Evolutionary conservation across 2,888 invertebrate genomes (phyloP).

Genomic region (Drosophila parthenogenetica): DNA sequence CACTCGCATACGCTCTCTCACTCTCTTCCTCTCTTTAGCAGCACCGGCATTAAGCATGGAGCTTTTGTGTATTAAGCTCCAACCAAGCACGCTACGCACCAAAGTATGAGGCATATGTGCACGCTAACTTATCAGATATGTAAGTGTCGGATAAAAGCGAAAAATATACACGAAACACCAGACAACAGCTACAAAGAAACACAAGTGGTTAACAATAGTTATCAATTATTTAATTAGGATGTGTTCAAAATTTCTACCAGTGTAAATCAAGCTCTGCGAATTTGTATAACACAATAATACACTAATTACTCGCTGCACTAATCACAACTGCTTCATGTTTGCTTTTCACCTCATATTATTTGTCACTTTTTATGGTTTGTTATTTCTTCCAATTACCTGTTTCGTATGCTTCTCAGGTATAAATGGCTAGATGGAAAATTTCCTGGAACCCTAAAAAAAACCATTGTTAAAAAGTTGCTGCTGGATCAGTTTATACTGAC

Average conservation of each 20-base stretch:
- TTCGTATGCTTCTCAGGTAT: conserved; percentile 88
- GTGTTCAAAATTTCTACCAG: too few species aligned
- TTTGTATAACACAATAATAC: conserved; percentile 25
- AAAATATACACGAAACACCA: conserved; percentile 17
- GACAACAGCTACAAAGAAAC: conserved; percentile 20
- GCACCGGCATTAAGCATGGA: conserved; percentile 64
- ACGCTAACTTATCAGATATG: conserved; percentile 51
- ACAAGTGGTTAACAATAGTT: neutral
- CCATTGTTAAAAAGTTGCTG: conserved; percentile 89
- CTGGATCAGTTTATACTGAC: conserved; percentile 92
- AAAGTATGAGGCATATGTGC: conserved; percentile 62
- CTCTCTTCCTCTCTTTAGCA: conserved; percentile 65
- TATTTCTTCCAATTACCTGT: neutral
- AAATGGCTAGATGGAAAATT: conserved; percentile 90
- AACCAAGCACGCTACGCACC: conserved; percentile 70
- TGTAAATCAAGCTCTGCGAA: too few species aligned
- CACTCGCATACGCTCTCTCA: conserved; percentile 24
- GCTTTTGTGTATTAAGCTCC: conserved; percentile 68
- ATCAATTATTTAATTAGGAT: too few species aligned
- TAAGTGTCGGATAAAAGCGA: conserved; percentile 58
- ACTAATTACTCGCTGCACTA: conserved; percentile 28
- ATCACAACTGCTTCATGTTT: conserved; percentile 12
- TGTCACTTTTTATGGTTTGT: neutral
- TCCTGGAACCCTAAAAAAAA: conserved; percentile 88
- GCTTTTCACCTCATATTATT: conserved; percentile 11